Percentiles rank a stretch among this genome's conserved stretches.
Conservation (phyloP, 2,797 vertebrate species). For the Chelon auratus region DNA sequence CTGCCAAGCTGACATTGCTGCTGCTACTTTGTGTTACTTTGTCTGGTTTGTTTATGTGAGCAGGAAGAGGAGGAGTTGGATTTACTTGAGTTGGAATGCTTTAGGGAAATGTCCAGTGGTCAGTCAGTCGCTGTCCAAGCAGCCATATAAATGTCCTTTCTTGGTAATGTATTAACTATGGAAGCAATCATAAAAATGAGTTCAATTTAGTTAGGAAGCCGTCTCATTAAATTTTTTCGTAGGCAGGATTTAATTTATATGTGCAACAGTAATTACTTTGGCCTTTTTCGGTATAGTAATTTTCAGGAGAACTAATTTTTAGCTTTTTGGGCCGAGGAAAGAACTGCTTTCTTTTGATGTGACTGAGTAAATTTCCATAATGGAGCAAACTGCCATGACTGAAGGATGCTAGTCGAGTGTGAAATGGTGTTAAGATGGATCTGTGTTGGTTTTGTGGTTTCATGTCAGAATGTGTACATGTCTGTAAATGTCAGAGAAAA, state of each 20-base stretch:
- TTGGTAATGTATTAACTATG: no score
- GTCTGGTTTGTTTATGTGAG: no score
- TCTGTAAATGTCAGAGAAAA: neutral
- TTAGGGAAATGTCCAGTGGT: no score
- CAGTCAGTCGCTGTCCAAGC: no score
- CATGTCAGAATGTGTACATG: slow-evolving; percentile 8
- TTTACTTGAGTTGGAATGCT: no score
- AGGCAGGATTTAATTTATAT: neutral
- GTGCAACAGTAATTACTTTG: slow-evolving; percentile 9
- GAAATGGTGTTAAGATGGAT: slow-evolving; percentile 57
- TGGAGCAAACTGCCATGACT: slow-evolving; percentile 32
- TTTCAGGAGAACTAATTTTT: slow-evolving; percentile 2
- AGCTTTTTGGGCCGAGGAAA: slow-evolving; percentile 14
- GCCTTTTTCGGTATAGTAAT: neutral
- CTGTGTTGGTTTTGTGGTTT: slow-evolving; percentile 12
- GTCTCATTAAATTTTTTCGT: neutral
- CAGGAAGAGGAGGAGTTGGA: no score
- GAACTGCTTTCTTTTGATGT: slow-evolving; percentile 20
- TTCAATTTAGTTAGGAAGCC: no score
- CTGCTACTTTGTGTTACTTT: no score
- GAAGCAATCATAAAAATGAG: no score
- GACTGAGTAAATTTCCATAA: slow-evolving; percentile 39
- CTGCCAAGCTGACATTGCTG: slow-evolving; percentile 15
- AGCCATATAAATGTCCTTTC: no score
- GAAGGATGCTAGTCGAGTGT: slow-evolving; percentile 39